phyloP scores from a whole-genome alignment of 1,140 invertebrate genomes.

The Pentalonia nigronervosa region DNA sequence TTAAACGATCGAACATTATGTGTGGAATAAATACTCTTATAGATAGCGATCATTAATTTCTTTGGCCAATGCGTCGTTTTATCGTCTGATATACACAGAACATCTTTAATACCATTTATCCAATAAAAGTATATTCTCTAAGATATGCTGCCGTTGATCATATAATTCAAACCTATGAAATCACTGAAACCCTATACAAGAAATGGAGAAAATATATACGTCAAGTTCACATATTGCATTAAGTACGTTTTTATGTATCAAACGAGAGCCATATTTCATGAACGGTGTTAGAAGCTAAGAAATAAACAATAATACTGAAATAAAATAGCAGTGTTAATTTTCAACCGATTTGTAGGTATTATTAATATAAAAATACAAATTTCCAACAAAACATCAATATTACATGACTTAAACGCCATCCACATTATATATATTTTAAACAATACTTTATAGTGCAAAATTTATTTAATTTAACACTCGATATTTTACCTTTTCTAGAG shows the following conservation, averaged over 20 bases:
- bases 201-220: background rate
- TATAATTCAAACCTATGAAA: constrained; percentile 26
- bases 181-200: background rate
- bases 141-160: background rate
- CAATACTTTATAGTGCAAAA: too few relatives aligned
- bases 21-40: background rate
- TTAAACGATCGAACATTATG: constrained; percentile 10
- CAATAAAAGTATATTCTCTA: background rate
- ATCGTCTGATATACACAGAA: background rate
- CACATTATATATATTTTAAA: background rate
- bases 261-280: background rate
- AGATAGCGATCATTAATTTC: background rate
- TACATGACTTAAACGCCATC: background rate
- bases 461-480: too few relatives aligned
- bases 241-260: constrained; percentile 12
- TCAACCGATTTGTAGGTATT: too few relatives aligned
- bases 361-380: background rate
- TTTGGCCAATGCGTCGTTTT: background rate
- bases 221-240: constrained; percentile 31
- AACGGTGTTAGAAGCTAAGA: background rate
- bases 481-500: too few relatives aligned
- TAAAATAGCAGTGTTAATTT: background rate
- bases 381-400: background rate
- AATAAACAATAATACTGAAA: constrained; percentile 14
- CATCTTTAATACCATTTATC: background rate